Conservation (phyloP, 2,797 vertebrate genomes). For the Setipinna tenuifilis region DNA sequence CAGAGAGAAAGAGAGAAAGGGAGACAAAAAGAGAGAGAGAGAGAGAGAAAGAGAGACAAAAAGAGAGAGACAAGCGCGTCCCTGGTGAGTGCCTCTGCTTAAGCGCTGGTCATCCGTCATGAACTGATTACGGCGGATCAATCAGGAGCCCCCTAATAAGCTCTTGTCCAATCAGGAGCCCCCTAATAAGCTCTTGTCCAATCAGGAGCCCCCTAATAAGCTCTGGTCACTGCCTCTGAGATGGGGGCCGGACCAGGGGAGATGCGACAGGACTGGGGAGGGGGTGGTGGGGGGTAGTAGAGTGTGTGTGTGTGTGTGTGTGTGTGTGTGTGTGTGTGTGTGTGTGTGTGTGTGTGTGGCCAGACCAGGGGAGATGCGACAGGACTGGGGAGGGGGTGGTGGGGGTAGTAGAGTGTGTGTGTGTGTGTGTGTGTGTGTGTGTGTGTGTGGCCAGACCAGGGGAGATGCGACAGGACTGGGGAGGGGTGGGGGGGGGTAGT, state of each 20-base stretch:
- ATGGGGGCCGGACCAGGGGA: background rate
- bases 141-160: slow-evolving; percentile 60
- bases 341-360: too few relatives aligned
- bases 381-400: background rate
- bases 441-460: too few relatives aligned
- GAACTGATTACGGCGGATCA: slow-evolving; percentile 68
- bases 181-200: slow-evolving; percentile 59
- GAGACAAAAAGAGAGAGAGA: too few relatives aligned
- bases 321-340: too few relatives aligned
- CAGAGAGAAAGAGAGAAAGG: too few relatives aligned
- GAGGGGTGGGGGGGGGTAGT: too few relatives aligned
- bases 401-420: too few relatives aligned
- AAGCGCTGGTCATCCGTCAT: slow-evolving; percentile 60
- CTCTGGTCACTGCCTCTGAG: slow-evolving; percentile 47
- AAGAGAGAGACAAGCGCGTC: slow-evolving; percentile 12
- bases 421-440: too few relatives aligned
- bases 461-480: background rate
- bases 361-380: background rate
- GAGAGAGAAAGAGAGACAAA: too few relatives aligned
- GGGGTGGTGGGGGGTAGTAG: too few relatives aligned
- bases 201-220: slow-evolving; percentile 60
- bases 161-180: slow-evolving; percentile 59
- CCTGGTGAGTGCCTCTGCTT: slow-evolving; percentile 32
- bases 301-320: too few relatives aligned
- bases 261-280: background rate